A percentile compares a stretch with the other conserved stretches of the same genome.
phyloP scores from a whole-genome alignment of 2,888 invertebrate species.

The Nebria brevicollis region DNA sequence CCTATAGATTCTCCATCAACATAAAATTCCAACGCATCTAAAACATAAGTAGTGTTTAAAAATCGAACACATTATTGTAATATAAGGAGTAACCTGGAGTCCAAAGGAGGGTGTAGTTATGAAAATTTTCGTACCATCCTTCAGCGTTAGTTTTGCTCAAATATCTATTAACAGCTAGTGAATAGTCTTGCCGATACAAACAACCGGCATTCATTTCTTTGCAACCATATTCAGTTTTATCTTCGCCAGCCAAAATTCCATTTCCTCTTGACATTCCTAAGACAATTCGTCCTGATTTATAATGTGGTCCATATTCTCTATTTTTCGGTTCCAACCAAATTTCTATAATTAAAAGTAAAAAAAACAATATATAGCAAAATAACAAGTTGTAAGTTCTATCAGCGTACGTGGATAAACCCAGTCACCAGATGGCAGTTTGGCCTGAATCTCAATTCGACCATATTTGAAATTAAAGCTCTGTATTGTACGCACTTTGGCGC shows the following conservation, averaged over 20 bases:
- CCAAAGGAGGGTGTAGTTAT: constrained; percentile 70
- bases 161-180: constrained; percentile 55
- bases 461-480: constrained; percentile 74
- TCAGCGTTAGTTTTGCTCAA: constrained; percentile 52
- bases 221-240: constrained; percentile 53
- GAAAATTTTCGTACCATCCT: constrained; percentile 66
- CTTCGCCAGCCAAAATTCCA: constrained; percentile 54
- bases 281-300: constrained; percentile 76
- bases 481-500: constrained; percentile 72
- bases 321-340: constrained; percentile 73
- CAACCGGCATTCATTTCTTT: constrained; percentile 48
- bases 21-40: neutral
- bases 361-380: neutral
- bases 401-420: constrained; percentile 79
- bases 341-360: constrained; percentile 62
- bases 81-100: constrained; percentile 58
- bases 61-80: neutral
- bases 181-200: constrained; percentile 54
- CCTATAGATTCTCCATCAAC: neutral
- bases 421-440: constrained; percentile 79
- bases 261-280: constrained; percentile 78
- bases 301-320: constrained; percentile 70
- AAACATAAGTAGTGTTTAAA: constrained; percentile 2
- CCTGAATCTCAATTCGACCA: constrained; percentile 74
- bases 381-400: neutral